Conservation (phyloP, 2,113 vertebrate genomes). For the Ciconia stormi region DNA sequence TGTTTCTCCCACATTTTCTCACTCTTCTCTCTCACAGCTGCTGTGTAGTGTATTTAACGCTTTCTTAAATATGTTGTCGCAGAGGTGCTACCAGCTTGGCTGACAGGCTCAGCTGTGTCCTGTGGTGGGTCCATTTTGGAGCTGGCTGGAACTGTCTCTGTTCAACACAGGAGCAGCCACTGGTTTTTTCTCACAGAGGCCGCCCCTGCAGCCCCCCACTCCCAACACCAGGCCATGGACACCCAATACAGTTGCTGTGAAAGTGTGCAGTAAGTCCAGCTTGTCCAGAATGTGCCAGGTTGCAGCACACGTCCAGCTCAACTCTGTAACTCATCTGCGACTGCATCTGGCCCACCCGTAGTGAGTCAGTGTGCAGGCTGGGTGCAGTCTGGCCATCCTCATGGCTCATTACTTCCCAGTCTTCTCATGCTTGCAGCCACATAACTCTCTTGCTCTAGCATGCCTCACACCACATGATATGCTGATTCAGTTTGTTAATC, state of each 20-base stretch:
- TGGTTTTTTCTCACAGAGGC: not conserved
- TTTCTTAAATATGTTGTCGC: fast-evolving
- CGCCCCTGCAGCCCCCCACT: fast-evolving
- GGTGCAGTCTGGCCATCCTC: not conserved
- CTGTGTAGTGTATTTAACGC: not conserved
- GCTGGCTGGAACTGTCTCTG: not conserved
- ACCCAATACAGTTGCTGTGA: not conserved
- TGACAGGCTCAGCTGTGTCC: not conserved
- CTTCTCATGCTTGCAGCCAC: not conserved
- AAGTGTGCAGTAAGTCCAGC: not conserved
- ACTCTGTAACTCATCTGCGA: fast-evolving
- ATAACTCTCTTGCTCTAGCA: not conserved
- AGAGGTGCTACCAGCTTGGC: not conserved
- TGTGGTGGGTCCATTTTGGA: not conserved
- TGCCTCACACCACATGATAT: not conserved
- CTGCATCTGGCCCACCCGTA: fast-evolving
- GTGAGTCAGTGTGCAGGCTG: not conserved
- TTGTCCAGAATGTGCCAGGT: fast-evolving
- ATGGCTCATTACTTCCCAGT: not conserved
- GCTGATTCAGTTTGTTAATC: not conserved
- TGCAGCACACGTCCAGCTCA: not conserved
- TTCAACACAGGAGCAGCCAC: not conserved
- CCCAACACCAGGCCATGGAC: not conserved
- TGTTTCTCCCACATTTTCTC: not conserved
- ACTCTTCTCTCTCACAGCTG: not conserved